Percentiles rank a stretch among this genome's conserved stretches.
Conservation (phyloP, 2,888 invertebrate species). For the Laothoe populi region DNA sequence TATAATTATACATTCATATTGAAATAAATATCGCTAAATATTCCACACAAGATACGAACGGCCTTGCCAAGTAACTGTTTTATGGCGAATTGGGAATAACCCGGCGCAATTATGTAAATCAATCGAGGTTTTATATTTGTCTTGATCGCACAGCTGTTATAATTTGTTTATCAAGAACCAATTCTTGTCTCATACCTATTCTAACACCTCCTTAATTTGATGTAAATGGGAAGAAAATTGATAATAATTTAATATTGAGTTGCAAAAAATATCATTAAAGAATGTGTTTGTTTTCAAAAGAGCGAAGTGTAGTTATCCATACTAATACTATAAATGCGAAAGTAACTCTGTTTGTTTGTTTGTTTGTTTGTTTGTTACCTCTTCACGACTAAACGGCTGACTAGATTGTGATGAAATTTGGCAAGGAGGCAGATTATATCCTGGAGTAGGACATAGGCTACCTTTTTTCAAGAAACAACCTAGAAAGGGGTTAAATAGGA, state of each 20-base stretch:
- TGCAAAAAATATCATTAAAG: constrained; percentile 3
- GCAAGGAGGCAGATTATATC: too few relatives aligned
- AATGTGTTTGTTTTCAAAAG: constrained; percentile 13
- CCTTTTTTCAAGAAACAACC: too few relatives aligned
- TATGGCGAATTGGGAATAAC: constrained; percentile 52
- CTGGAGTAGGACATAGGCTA: too few relatives aligned
- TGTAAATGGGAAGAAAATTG: constrained; percentile 23
- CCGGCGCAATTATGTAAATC: constrained; percentile 58
- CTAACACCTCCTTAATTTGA: constrained; percentile 20
- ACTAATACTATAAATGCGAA: too few relatives aligned
- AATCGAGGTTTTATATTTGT: constrained; percentile 47
- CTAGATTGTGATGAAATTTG: too few relatives aligned
- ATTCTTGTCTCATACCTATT: constrained; percentile 16
- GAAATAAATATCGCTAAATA: constrained; percentile 28
- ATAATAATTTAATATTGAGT: constrained; percentile 14
- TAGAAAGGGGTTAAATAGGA: too few relatives aligned
- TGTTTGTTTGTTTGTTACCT: too few relatives aligned
- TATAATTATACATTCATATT: constrained; percentile 34
- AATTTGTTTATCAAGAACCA: constrained; percentile 35
- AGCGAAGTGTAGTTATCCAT: not conserved
- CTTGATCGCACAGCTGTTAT: constrained; percentile 35
- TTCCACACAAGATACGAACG: constrained; percentile 39
- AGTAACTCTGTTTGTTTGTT: too few relatives aligned
- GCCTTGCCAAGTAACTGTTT: constrained; percentile 70
- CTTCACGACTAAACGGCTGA: too few relatives aligned